Conservation (phyloP, 92 coral and sea anemone species). For the Pocillopora meandrina region DNA sequence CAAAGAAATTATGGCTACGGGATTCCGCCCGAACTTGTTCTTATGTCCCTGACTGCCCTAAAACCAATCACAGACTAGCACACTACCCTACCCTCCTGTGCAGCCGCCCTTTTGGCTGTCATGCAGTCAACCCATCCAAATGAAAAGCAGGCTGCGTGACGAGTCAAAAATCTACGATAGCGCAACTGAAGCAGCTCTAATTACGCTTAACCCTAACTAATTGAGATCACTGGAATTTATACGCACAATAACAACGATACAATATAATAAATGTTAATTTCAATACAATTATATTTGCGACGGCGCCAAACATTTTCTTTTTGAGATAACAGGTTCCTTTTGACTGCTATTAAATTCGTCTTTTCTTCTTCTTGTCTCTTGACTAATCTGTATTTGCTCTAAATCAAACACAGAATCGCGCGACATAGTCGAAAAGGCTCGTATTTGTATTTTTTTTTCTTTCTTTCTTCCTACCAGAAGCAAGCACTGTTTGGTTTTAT, state of each 20-base stretch:
- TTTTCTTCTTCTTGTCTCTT: constrained; percentile 17
- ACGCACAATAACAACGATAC: constrained; percentile 44
- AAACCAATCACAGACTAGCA: constrained; percentile 24
- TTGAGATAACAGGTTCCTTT: constrained; percentile 44
- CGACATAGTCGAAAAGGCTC: constrained; percentile 27
- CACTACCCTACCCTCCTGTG: background rate
- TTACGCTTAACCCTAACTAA: constrained; percentile 35
- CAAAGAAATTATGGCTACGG: background rate
- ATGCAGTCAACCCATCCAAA: background rate
- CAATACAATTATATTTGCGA: constrained; percentile 50
- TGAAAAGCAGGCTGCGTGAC: background rate
- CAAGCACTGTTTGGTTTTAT: constrained; percentile 7
- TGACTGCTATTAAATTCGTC: constrained; percentile 48
- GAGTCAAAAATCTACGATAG: background rate
- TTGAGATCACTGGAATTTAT: constrained; percentile 22
- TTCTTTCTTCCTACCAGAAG: constrained; percentile 26
- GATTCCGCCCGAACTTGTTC: background rate
- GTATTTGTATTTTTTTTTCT: background rate
- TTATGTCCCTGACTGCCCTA: constrained; percentile 23
- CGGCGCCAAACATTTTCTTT: constrained; percentile 36
- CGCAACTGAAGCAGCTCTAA: background rate
- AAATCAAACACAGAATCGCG: constrained; percentile 39
- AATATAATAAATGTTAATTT: constrained; percentile 51
- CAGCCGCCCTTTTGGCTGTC: background rate
- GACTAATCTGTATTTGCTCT: constrained; percentile 26